phyloP scores from a whole-genome alignment of 2,113 vertebrate genomes.

The Neofelis nebulosa region DNA sequence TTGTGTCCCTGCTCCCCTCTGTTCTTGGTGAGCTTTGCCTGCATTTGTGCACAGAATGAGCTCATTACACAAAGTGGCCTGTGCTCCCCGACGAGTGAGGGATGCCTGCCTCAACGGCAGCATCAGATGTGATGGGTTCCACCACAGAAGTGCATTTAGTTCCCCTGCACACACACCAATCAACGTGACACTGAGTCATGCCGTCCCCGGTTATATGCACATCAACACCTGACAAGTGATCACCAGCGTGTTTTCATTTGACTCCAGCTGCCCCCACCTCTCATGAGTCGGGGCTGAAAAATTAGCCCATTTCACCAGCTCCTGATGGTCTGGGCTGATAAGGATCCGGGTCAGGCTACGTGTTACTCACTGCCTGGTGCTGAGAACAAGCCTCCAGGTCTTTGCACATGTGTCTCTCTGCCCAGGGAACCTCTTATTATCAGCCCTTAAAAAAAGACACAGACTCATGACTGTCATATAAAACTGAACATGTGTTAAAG shows the following conservation, averaged over 20 bases:
- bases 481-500: not conserved
- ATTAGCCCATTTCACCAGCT: not conserved
- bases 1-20: not conserved
- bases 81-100: not conserved
- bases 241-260: not conserved
- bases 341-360: not conserved
- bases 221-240: fast-evolving
- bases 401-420: not conserved
- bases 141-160: not conserved
- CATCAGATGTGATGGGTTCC: not conserved
- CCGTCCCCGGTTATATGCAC: fast-evolving
- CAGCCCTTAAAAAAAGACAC: not conserved
- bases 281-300: not conserved
- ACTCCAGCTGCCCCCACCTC: not conserved
- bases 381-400: not conserved
- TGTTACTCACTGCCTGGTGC: fast-evolving
- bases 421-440: not conserved
- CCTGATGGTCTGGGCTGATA: fast-evolving
- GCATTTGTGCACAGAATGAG: not conserved
- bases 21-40: not conserved
- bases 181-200: fast-evolving
- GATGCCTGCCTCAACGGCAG: fast-evolving
- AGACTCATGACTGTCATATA: not conserved
- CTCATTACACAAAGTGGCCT: not conserved
- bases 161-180: not conserved